phyloP scores from a whole-genome alignment of 2,113 vertebrate species.

The Cryptomyrus ogoouensis region DNA sequence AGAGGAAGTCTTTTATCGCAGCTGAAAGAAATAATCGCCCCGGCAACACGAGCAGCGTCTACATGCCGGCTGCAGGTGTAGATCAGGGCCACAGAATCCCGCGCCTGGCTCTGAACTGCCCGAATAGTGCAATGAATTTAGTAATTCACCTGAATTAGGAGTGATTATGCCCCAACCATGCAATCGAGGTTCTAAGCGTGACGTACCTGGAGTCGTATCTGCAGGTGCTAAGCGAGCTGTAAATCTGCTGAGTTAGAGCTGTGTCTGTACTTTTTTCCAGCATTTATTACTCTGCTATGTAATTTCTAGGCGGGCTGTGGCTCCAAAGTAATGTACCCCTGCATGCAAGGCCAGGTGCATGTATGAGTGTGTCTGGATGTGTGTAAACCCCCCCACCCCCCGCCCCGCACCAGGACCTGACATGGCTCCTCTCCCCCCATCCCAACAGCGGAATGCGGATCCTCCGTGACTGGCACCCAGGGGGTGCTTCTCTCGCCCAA shows the following conservation, averaged over 20 bases:
- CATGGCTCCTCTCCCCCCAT: slow-evolving; percentile 40
- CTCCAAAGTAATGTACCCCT: neutral
- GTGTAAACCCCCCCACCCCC: neutral
- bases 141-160: neutral
- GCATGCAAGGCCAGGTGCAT: neutral
- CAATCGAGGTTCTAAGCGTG: neutral
- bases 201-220: neutral
- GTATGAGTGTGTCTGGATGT: neutral
- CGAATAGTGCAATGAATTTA: too few relatives aligned
- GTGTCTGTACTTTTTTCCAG: neutral
- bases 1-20: neutral
- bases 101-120: neutral
- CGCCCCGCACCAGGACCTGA: slow-evolving; percentile 28
- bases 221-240: neutral
- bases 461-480: slow-evolving; percentile 90
- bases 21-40: neutral
- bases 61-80: neutral
- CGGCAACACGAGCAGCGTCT: neutral
- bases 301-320: neutral
- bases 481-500: slow-evolving; percentile 93
- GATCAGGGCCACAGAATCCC: neutral
- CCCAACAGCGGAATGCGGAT: slow-evolving; percentile 89
- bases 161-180: neutral
- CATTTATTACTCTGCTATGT: neutral
- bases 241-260: neutral